These are phyloP conservation scores for Globodera rostochiensis DNA, from an alignment of 1,140 invertebrate genomes.

Conservation along the genomic window DNA sequence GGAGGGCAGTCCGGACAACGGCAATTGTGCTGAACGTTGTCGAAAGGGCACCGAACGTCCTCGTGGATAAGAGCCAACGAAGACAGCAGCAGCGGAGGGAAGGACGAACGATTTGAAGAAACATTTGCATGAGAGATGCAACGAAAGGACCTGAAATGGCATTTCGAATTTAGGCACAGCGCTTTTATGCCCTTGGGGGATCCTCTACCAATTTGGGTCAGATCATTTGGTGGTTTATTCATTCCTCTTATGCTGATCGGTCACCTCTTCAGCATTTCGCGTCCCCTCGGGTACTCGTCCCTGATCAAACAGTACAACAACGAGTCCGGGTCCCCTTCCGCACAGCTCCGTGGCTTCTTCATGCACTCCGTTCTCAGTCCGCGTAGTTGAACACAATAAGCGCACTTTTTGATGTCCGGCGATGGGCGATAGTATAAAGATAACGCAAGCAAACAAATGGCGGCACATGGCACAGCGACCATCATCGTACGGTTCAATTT, in stretches of 20 bases:
- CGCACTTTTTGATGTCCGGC: constrained; percentile 27
- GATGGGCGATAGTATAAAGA: constrained; percentile 18
- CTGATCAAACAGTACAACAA: constrained; percentile 22
- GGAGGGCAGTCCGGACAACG: neutral
- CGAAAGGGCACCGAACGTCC: neutral
- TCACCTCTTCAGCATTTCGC: constrained; percentile 15
- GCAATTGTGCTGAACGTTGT: neutral
- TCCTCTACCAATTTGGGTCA: no score
- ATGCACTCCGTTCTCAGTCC: neutral
- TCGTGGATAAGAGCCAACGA: neutral
- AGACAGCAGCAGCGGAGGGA: neutral
- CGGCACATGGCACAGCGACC: neutral
- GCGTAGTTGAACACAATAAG: constrained; percentile 15
- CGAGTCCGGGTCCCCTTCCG: constrained; percentile 29
- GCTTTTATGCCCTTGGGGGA: neutral
- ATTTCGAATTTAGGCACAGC: no score
- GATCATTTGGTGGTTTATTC: no score
- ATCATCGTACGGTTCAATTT: neutral
- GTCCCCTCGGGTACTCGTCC: constrained; percentile 18
- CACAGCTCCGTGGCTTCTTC: constrained; percentile 3
- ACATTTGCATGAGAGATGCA: constrained; percentile 23
- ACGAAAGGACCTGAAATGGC: neutral
- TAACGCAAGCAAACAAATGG: constrained; percentile 16
- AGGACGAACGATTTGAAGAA: neutral
- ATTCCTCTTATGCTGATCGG: neutral